phyloP scores from a whole-genome alignment of 2,113 vertebrate species.

The Conger conger region DNA sequence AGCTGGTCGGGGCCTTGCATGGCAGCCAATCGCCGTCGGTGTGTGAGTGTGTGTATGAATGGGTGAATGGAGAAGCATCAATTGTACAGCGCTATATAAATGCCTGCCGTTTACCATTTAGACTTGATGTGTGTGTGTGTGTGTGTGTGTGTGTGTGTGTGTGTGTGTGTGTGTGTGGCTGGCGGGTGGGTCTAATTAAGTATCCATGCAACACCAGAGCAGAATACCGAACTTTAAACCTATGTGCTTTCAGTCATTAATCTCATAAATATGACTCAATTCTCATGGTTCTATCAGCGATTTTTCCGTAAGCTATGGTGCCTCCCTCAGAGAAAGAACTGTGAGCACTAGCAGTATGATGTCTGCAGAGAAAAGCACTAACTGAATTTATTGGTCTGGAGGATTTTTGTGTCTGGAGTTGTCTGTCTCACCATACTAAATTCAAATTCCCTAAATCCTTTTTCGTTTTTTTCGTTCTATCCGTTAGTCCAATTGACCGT shows the following conservation, averaged over 20 bases:
- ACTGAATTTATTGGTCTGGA: not conserved
- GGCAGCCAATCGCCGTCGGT: no score
- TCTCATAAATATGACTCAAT: not conserved
- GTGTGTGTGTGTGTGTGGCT: no score
- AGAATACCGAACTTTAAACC: no score
- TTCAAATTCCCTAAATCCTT: not conserved
- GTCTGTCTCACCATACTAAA: not conserved
- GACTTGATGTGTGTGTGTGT: no score
- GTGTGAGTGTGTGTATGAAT: no score
- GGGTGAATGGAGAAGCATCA: no score
- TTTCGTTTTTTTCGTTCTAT: not conserved
- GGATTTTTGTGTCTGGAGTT: not conserved
- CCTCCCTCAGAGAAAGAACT: not conserved
- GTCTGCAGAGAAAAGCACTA: not conserved
- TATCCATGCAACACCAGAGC: no score
- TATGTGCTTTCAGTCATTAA: not conserved
- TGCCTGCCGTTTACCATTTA: no score
- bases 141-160: no score
- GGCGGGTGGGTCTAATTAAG: no score
- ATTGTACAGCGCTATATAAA: no score
- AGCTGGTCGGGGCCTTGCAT: no score
- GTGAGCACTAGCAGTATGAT: not conserved
- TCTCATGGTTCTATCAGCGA: not conserved
- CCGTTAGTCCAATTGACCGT: not conserved
- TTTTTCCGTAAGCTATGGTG: not conserved